Evolutionary conservation across 2,888 invertebrate genomes (phyloP).

Genomic region (Mythimna vitellina): DNA sequence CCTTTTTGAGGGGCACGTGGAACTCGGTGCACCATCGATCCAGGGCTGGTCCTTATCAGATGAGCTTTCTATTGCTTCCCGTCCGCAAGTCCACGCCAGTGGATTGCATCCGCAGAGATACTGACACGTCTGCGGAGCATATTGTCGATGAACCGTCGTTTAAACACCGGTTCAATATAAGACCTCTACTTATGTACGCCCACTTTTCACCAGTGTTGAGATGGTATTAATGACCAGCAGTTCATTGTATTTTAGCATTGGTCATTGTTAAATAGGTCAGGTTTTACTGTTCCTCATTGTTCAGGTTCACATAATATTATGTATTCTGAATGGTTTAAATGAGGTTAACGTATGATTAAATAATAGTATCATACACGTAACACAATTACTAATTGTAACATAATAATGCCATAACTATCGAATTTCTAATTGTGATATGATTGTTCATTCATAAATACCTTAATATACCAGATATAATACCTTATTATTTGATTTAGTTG

Average conservation of each 20-base stretch:
- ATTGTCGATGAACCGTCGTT: too few species aligned
- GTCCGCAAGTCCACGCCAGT: too few species aligned
- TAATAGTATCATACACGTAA: slow-evolving; percentile 56
- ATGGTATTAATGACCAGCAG: slow-evolving; percentile 9
- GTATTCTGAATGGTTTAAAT: slow-evolving; percentile 38
- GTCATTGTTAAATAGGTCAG: slow-evolving; percentile 45
- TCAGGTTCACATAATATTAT: slow-evolving; percentile 42
- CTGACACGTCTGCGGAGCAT: too few species aligned
- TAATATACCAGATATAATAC: slow-evolving; percentile 31
- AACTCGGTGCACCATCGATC: too few species aligned
- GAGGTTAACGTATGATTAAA: slow-evolving; percentile 52
- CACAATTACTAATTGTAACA: slow-evolving; percentile 58
- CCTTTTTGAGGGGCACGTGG: not conserved
- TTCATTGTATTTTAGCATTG: slow-evolving; percentile 37
- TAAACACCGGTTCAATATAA: too few species aligned
- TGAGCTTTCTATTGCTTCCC: too few species aligned
- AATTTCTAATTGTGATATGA: slow-evolving; percentile 36
- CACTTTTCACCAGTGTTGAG: not conserved
- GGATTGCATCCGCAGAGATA: too few species aligned
- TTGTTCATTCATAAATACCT: slow-evolving; percentile 50
- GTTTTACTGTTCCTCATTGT: slow-evolving; percentile 37
- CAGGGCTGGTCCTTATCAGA: too few species aligned
- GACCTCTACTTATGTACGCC: not conserved
- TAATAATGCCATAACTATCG: slow-evolving; percentile 46
- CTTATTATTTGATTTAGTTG: slow-evolving; percentile 47